These are phyloP conservation scores for Hoplodrina ambigua DNA, from an alignment of 2,888 invertebrate species.

Conservation along the genomic window DNA sequence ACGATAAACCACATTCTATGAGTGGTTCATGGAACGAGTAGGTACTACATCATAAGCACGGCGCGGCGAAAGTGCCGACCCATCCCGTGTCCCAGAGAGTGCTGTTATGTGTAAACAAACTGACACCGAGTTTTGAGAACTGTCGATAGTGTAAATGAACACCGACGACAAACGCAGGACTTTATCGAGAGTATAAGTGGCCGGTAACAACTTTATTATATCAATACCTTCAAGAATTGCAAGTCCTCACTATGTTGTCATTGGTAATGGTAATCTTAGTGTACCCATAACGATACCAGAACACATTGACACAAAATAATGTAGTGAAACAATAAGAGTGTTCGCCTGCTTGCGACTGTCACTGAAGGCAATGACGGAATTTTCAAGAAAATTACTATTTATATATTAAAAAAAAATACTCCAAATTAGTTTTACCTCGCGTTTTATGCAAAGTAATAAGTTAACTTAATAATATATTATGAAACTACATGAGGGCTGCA, in stretches of 20 bases:
- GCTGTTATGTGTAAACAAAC: slow-evolving; percentile 70
- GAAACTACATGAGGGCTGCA: not conserved
- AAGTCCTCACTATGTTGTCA: not conserved
- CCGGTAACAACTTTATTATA: slow-evolving; percentile 32
- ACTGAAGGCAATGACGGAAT: not conserved
- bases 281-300: no score
- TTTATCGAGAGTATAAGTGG: slow-evolving; percentile 19
- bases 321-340: not conserved
- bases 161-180: slow-evolving; percentile 53
- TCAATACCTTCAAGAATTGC: not conserved
- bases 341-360: not conserved
- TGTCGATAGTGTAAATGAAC: slow-evolving; percentile 67
- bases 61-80: slow-evolving; percentile 51
- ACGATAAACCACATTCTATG: slow-evolving; percentile 36
- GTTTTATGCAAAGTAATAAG: not conserved
- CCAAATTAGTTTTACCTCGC: not conserved
- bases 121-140: slow-evolving; percentile 68
- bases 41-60: slow-evolving; percentile 35
- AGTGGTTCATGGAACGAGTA: slow-evolving; percentile 41
- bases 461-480: not conserved
- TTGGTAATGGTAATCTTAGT: no score
- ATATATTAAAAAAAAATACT: not conserved
- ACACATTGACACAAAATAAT: not conserved
- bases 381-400: not conserved
- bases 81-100: slow-evolving; percentile 60